Evolutionary conservation across 2,888 invertebrate genomes (phyloP), one percentile per base, ranked within the genome.

Genomic region (Stenoptilia bipunctidactyla): DNA sequence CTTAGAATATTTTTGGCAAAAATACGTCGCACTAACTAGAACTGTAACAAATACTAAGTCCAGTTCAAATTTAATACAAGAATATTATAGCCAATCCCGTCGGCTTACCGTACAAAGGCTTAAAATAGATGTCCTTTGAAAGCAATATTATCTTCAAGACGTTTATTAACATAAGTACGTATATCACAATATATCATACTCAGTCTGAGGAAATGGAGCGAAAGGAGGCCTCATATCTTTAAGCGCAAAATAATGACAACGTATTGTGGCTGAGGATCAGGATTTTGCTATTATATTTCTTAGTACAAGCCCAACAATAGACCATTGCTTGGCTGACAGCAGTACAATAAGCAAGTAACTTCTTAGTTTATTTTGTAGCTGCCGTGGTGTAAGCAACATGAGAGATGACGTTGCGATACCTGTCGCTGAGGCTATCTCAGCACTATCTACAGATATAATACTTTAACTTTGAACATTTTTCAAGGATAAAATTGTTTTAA

Each of bases 261-360:
- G 66, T 53, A 74, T 73, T 76, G 73, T 75, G 61, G 65, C 66
- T 61, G 47, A 58, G 64, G 70, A 72, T 73, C 70, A 67, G 68
- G 66, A 79, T 80, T 74, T 66, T 66, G 74, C 71, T 73, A 69
- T 82, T 79, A 77, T 80, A 74, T 75, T 74, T 72, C 73, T 72
- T 61, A 51, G 55, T 56, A 67, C 58, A 50, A 63, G 61, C 64
- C 53, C 50, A 48, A 82, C 77, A 80, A 80, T 74, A 51, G 72
- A 53, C 66, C 61, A 61, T 57, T 63, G 72, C 73, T 76, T 74
- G 68, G 64, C 72, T 68, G 75, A 71, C 77, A 70, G 64, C 62
- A 61, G 69, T 79, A 77, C 73, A 80, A 79, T 77, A 73, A 73
- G 69, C 70, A 74, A 68, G 69, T 67, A 5, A 20, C 65, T 57